These are phyloP conservation scores for Cheirogaleus major DNA, from an alignment of 2,797 vertebrate genomes.

Conservation along the genomic window DNA sequence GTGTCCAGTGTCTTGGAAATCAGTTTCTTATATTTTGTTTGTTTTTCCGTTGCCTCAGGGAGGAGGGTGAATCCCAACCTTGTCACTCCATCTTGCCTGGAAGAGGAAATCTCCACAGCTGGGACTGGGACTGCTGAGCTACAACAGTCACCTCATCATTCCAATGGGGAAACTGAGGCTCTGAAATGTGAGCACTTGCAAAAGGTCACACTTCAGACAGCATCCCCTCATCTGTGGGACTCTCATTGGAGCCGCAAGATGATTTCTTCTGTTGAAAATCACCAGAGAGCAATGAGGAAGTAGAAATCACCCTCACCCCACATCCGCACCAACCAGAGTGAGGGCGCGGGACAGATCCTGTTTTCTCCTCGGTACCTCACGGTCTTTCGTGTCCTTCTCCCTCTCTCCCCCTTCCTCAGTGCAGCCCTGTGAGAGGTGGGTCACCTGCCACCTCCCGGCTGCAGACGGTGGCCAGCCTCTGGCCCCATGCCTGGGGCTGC, in stretches of 20 bases:
- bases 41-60: background rate
- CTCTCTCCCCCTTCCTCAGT: background rate
- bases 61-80: background rate
- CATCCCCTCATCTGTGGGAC: no score
- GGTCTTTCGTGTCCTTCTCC: no score
- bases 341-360: background rate
- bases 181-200: background rate
- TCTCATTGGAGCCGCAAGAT: background rate
- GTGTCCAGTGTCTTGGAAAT: background rate
- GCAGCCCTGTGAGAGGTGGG: background rate
- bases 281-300: background rate
- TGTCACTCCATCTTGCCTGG: background rate
- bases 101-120: background rate
- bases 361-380: background rate
- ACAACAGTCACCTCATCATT: background rate
- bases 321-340: background rate
- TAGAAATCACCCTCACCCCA: background rate
- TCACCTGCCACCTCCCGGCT: background rate
- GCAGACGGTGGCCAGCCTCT: background rate
- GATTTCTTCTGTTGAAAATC: background rate
- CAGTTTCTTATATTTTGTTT: background rate
- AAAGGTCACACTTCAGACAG: background rate
- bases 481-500: background rate
- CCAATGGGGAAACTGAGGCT: background rate
- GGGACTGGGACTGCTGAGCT: background rate